Evolutionary conservation across 35 echinoderm and acorn worm genomes (phyloP), one percentile per base, ranked within the genome.

Genomic region (Chiridota heheva): DNA sequence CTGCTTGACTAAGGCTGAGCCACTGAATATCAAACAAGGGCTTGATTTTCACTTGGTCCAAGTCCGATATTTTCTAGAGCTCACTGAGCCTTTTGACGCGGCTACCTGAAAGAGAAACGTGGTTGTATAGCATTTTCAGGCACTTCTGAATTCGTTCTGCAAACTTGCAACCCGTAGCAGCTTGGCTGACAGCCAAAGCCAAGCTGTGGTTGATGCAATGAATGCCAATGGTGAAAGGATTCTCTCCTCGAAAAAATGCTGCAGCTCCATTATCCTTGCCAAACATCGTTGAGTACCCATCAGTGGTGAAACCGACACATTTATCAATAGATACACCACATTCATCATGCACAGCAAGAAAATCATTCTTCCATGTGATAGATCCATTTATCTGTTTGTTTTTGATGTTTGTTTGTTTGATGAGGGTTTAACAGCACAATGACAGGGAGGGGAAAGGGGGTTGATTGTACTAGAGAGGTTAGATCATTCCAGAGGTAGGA

Each of bases 291-390:
- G 67, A 26, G 40, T 16, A n/a, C n/a, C 67, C 67, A 70, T 70
- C 67, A 36, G 67, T 70, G 7, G 67, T 30, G n/a, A 70, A 36
- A 34, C 67, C 67, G 18, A 70, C 36, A 16, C 24, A 36, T 70
- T 70, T 53, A 22, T 53, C 48, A 10, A 53, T 53, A 10, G 10
- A 10, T 13, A 53, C 48, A 13, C 48, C 48, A 53, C 10, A 13
- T 53, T 10, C 48, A 10, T 53, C 48, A 13, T 53, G 10, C 10
- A 53, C 48, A 53, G 22, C 48, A 22, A 10, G 10, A 22, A 53
- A 53, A 13, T 13, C 48, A 22, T 53, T 53, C 22, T 22, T 53
- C 22, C 48, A 10, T 10, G 48, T 53, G 10, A 53, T 22, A 10
- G 48, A 53, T 13, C 48, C 48, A 53, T 53, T 10, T 10, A 53